Evolutionary conservation across 2,797 vertebrate species (phyloP).

Genomic region (Oreochromis mossambicus): DNA sequence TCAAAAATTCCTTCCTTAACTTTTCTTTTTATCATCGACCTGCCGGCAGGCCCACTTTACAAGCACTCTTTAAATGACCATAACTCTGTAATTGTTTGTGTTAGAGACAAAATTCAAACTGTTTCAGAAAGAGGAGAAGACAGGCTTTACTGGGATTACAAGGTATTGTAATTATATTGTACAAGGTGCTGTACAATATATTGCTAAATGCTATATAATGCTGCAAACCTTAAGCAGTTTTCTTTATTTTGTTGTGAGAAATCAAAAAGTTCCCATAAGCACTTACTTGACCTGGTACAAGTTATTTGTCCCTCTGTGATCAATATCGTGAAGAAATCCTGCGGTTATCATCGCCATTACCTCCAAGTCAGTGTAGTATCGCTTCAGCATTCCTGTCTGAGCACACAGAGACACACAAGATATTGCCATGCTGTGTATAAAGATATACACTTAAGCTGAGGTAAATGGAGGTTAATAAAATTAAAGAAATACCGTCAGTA

Average conservation of each 20-base stretch:
- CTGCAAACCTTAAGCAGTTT: background rate
- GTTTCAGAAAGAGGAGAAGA: background rate
- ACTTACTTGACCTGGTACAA: constrained; percentile 85
- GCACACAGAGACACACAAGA: constrained; percentile 6
- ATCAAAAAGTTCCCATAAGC: background rate
- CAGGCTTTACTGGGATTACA: background rate
- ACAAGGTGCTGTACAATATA: background rate
- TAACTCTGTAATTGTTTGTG: background rate
- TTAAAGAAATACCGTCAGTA: constrained; percentile 72
- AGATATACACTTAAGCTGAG: background rate
- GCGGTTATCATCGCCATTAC: constrained; percentile 85
- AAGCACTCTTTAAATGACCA: background rate
- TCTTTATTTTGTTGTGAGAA: background rate
- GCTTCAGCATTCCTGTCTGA: constrained; percentile 80
- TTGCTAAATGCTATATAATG: background rate
- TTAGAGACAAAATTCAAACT: background rate
- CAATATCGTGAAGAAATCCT: constrained; percentile 83
- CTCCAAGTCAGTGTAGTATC: constrained; percentile 83
- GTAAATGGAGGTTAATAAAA: background rate
- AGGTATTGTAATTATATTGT: background rate
- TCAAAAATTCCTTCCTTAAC: background rate
- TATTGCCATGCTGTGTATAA: background rate
- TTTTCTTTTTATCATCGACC: background rate
- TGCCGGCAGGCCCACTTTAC: background rate
- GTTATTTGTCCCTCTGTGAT: constrained; percentile 84